Base-by-base conservation (phyloP, 2,797 vertebrate genomes). In the Pogoniulus pusillus region DNA sequence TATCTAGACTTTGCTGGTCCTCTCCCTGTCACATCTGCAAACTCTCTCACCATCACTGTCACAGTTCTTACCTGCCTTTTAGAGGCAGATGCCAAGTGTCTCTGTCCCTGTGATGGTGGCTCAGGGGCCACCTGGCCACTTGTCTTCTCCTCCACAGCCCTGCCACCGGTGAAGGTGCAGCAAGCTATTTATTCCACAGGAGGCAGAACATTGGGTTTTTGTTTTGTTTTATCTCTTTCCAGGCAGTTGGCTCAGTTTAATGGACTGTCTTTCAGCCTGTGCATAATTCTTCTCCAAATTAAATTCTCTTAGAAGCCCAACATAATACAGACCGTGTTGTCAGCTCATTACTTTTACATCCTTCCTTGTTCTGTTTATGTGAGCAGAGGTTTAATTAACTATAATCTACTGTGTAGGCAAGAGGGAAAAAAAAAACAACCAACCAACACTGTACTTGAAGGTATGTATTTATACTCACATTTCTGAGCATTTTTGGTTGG, bases 241-340 rank as follows among this genome's bases (percentile, higher is more conserved):
- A 97, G 96, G 96, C 94, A 97, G 97, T 97, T 97, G 96, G 95
- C 92, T 97, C 96, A 90, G 96, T 97, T 97, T 97, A 97, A 97
- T 97, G 97, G 97, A 97, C 97, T 97, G 96, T 96, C 97, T 95
- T 97, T 97, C 96, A 71, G 87, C 86, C 78, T 96, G 90, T 94
- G 96, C 96, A 97, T 98, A 98, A 98, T 97, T 98, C 97, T 97
- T 97, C 96, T 96, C 95, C 96, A 97, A 98, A 97, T 98, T 97
- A 97, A 97, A 97, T 97, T 97, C 97, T 97, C 96, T 96, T 97
- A 96, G 96, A 96, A 97, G 96, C 95, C 95, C 96, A 89, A 47
- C 93, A 96, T 96, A 97, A 97, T 95, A 97, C 96, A 96, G 96
- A 95, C 93, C 29, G 49, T 96, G 96, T 97, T 97, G 97, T 98